phyloP scores from a whole-genome alignment of 2,888 invertebrate species.

The Morpho achilles region DNA sequence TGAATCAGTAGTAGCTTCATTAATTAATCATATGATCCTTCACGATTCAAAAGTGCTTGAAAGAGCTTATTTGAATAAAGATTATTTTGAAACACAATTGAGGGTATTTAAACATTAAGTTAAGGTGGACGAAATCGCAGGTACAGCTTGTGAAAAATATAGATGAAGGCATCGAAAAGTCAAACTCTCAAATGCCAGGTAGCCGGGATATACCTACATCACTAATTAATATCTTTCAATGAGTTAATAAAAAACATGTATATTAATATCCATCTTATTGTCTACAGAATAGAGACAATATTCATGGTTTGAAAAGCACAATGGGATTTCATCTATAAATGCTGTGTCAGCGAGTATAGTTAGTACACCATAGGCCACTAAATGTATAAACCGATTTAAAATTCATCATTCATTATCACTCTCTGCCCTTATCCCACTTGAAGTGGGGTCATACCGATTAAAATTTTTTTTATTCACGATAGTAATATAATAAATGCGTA shows the following conservation, averaged over 20 bases:
- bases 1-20: too few species aligned
- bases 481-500: too few species aligned
- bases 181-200: constrained; percentile 39
- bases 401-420: too few species aligned
- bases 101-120: too few species aligned
- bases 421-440: too few species aligned
- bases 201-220: constrained; percentile 46
- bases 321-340: constrained; percentile 19
- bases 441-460: too few species aligned
- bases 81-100: too few species aligned
- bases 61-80: too few species aligned
- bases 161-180: constrained; percentile 26
- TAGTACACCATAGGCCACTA: constrained; percentile 26
- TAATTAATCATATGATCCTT: too few species aligned
- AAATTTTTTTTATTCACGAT: too few species aligned
- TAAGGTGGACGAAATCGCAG: too few species aligned
- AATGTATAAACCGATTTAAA: constrained; percentile 3
- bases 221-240: constrained; percentile 45
- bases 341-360: constrained; percentile 34
- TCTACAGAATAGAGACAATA: neutral
- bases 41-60: too few species aligned
- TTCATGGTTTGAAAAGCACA: neutral
- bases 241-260: constrained; percentile 13
- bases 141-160: neutral
- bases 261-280: constrained; percentile 20